Base-by-base conservation (phyloP, 92 coral and sea anemone species). In the Blastomussa wellsi region DNA sequence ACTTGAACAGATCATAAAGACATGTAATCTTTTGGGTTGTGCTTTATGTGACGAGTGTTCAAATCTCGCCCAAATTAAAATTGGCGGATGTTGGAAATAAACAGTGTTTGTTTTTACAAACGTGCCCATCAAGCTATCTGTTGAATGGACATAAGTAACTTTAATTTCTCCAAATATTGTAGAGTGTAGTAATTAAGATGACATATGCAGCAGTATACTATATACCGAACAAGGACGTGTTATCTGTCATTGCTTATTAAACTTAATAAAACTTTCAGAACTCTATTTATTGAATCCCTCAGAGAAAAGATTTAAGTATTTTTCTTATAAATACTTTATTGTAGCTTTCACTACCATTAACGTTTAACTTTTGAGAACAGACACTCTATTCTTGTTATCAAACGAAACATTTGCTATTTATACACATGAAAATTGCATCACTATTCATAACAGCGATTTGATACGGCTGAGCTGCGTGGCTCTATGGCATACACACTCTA, bases 311-410 rank as follows among this genome's bases (percentile, higher is more conserved):
- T 20, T 68, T 32, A 13, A 29, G 76, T 47, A 38, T 10, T 39
- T 67, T 33, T 42, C 53, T 29, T 13, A 9, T 8, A 11, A 26
- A 22, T 24, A 2, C 65, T 66, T 67, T 47, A 10, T 33, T 11
- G 32, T 19, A 2, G 84, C 39, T 80, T 67, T 10, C 20, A 7
- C 44, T 80, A 19, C 31, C 15, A 44, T 31, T 13, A 41, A 20
- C 28, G 24, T 48, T n/a, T 19, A 12, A 35, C 65, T 68, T 70
- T 42, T 49, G 29, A 22, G 74, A 80, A 66, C 84, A 79, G 83
- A 26, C 47, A 49, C 15, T 37, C 47, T 67, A n/a, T 66, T 44
- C 37, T 68, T 31, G 32, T 42, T n/a, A 79, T 79, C 72, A 41
- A 79, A 38, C 28, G 29, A 62, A 39, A 60, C 32, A 38, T 26